These are phyloP conservation scores for Embidobia sp. DNA, from an alignment of 2,888 invertebrate genomes.

Conservation along the genomic window DNA sequence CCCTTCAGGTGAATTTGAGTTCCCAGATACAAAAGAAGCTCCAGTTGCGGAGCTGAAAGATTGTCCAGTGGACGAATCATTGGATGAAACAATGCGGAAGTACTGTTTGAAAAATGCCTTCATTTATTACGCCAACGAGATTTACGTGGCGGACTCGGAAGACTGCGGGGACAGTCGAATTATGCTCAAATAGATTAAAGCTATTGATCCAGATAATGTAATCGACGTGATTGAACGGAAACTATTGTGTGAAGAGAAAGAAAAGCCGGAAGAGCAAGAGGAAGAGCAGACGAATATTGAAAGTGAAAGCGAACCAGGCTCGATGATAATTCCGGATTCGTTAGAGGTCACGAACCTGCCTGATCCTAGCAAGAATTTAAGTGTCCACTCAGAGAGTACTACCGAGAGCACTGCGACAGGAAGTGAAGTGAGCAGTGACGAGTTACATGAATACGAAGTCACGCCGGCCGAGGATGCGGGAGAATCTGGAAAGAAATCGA, in stretches of 20 bases:
- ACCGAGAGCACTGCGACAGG: slow-evolving; percentile 71
- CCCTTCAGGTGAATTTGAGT: slow-evolving; percentile 20
- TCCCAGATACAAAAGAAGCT: slow-evolving; percentile 36
- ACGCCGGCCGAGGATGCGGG: slow-evolving; percentile 50
- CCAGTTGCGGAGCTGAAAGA: slow-evolving; percentile 32
- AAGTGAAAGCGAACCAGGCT: slow-evolving; percentile 54
- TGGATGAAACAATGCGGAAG: slow-evolving; percentile 50
- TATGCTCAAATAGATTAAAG: slow-evolving; percentile 76
- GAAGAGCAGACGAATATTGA: not conserved
- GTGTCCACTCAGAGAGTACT: slow-evolving; percentile 61
- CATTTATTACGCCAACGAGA: slow-evolving; percentile 71
- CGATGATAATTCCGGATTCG: slow-evolving; percentile 76
- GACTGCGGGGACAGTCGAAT: slow-evolving; percentile 74
- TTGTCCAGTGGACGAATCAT: slow-evolving; percentile 7
- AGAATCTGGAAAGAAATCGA: not conserved
- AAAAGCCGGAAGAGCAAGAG: not conserved
- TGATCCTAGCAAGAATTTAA: slow-evolving; percentile 28
- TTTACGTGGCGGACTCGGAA: slow-evolving; percentile 77
- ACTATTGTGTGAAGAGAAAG: slow-evolving; percentile 11
- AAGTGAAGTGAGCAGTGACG: slow-evolving; percentile 76
- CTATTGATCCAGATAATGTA: slow-evolving; percentile 75
- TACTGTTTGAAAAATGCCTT: slow-evolving; percentile 55
- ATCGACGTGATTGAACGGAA: slow-evolving; percentile 30
- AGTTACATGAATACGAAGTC: slow-evolving; percentile 76
- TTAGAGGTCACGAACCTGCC: slow-evolving; percentile 68